A percentile compares a stretch with the other conserved stretches of the same genome.
These are phyloP conservation scores for Alloscopus bannaensis DNA, from an alignment of 2,888 invertebrate genomes.

Conservation along the genomic window DNA sequence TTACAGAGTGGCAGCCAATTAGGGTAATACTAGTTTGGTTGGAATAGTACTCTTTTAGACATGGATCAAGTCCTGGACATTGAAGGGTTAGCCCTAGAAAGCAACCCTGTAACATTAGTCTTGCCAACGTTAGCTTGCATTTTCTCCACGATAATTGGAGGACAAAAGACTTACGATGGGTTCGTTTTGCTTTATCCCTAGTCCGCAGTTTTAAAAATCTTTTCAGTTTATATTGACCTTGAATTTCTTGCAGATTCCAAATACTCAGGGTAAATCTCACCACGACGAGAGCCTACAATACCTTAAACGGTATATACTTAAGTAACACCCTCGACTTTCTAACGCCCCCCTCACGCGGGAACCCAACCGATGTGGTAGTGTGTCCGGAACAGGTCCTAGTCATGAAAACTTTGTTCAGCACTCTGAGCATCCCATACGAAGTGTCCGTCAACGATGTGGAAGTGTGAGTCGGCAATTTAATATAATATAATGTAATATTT, in stretches of 20 bases:
- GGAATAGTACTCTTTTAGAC: neutral
- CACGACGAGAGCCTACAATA: constrained; percentile 41
- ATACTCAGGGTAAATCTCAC: constrained; percentile 67
- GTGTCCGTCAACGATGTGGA: constrained; percentile 60
- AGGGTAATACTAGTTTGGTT: neutral
- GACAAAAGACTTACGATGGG: constrained; percentile 65
- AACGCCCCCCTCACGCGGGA: constrained; percentile 78
- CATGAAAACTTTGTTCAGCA: constrained; percentile 57
- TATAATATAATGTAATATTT: too few relatives aligned
- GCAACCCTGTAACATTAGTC: constrained; percentile 53
- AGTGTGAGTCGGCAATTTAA: constrained; percentile 55
- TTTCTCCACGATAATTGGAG: constrained; percentile 61
- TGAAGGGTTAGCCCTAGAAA: constrained; percentile 23
- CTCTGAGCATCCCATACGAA: constrained; percentile 62
- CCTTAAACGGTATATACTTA: constrained; percentile 58
- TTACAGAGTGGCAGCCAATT: neutral
- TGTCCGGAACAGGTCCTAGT: constrained; percentile 79
- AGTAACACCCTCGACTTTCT: constrained; percentile 77
- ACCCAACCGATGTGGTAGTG: constrained; percentile 83
- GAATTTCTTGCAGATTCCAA: constrained; percentile 64
- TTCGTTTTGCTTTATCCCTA: too few relatives aligned
- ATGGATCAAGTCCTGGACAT: constrained; percentile 44
- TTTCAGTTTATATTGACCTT: too few relatives aligned
- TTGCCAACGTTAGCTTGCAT: constrained; percentile 71
- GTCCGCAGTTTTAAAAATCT: too few relatives aligned